These are phyloP conservation scores for Phalera bucephala DNA, from an alignment of 2,888 invertebrate species.

Conservation along the genomic window DNA sequence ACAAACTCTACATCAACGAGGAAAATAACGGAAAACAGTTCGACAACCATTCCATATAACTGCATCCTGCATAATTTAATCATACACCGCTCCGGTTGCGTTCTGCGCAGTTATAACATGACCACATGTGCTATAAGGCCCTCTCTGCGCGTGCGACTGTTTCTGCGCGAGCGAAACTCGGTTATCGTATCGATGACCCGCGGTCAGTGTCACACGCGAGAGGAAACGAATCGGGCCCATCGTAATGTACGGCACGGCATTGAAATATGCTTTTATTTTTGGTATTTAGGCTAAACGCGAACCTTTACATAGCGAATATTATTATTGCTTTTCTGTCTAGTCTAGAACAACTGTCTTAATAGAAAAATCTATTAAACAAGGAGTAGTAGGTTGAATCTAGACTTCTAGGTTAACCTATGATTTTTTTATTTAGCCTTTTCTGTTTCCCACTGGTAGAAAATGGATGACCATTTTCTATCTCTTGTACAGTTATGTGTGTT, in stretches of 20 bases:
- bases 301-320: too few species aligned
- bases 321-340: too few species aligned
- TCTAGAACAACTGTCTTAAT: too few species aligned
- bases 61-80: slow-evolving; percentile 9
- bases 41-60: slow-evolving; percentile 2
- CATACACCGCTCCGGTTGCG: not conserved
- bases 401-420: too few species aligned
- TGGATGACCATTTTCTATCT: too few species aligned
- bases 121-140: too few species aligned
- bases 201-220: slow-evolving; percentile 35
- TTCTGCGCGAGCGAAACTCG: slow-evolving; percentile 43
- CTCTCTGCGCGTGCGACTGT: not conserved
- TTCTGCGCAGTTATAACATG: slow-evolving; percentile 8
- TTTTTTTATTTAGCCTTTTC: too few species aligned
- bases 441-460: too few species aligned
- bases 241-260: slow-evolving; percentile 27
- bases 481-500: too few species aligned
- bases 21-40: slow-evolving; percentile 15
- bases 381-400: too few species aligned
- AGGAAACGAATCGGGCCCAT: slow-evolving; percentile 22
- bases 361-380: too few species aligned
- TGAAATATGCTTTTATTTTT: slow-evolving; percentile 2
- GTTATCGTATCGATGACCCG: slow-evolving; percentile 61
- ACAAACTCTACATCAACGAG: not conserved
- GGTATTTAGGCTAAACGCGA: not conserved